Evolutionary conservation across 2,113 vertebrate species (phyloP), one percentile per base, ranked within the genome.

Genomic region (Silurus meridionalis): DNA sequence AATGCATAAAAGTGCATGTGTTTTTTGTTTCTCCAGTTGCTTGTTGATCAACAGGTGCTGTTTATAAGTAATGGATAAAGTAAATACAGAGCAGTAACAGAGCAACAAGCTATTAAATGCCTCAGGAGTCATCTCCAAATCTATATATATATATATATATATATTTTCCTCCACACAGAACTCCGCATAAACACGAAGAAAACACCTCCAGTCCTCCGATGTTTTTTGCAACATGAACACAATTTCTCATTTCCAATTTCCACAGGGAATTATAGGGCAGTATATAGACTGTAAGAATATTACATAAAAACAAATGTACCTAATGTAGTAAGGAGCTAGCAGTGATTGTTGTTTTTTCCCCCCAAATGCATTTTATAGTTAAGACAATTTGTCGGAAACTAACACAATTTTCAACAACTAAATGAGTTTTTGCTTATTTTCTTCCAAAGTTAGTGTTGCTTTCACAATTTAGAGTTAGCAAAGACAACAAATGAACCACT

Each of bases 11-110:
- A n/a, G 17, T 67, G 67, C 11, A 53, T 80, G 67, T 84, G 15
- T 85, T 57, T 28, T 46, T 17, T 67, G 58, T 83, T 50, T 58
- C 17, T 78, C 66, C 82, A 82, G 86, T 89, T 83, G 81, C 82
- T 89, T 1, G 15, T 85, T 83, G 80, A 82, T 23, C 82, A 91
- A 91, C 93, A 94, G 90, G 91, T 93, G 93, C 89, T 88, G 90
- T 69, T 71, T 63, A 88, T 91, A 90, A 87, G 57, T 5, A 9
- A 60, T 67, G 67, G 87, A 89, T 90, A 89, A 88, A 88, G 55
- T 28, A 72, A 89, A 90, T 71, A 80, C 75, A 86, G 58, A 87
- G 88, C 89, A 89, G 28, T 19, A 37, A 81, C 28, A 69, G 46
- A 52, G 80, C 71, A 79, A 88, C 66, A 86, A 66, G 77, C 80